These are phyloP conservation scores for Ficedula albicollis DNA, from an alignment of 2,797 vertebrate genomes.

Conservation along the genomic window DNA sequence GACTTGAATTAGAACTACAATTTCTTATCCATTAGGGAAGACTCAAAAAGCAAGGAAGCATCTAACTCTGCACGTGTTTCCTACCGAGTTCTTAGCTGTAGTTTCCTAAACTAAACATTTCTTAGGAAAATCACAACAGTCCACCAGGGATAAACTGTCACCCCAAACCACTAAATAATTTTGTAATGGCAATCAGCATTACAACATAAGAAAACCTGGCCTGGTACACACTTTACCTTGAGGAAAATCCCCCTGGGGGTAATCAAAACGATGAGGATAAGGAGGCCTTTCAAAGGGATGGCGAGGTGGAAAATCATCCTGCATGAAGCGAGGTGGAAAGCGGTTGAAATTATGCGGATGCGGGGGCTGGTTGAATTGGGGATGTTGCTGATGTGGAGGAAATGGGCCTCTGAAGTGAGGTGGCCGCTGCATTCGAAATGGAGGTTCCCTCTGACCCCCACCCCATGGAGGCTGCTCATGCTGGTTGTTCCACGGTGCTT, in stretches of 20 bases:
- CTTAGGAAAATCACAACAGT: neutral
- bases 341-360: slow-evolving; percentile 94
- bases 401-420: slow-evolving; percentile 96
- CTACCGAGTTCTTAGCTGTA: fast-evolving
- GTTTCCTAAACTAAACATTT: neutral
- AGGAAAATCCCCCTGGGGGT: slow-evolving; percentile 91
- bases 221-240: slow-evolving; percentile 80
- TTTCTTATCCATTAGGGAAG: neutral
- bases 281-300: slow-evolving; percentile 95
- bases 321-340: slow-evolving; percentile 96
- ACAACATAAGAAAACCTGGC: neutral
- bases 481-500: slow-evolving; percentile 93
- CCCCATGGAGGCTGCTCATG: slow-evolving; percentile 96
- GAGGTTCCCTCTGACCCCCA: slow-evolving; percentile 89
- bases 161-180: neutral
- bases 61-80: fast-evolving
- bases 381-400: slow-evolving; percentile 95
- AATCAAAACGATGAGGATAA: slow-evolving; percentile 94
- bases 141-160: neutral
- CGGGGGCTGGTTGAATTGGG: slow-evolving; percentile 94
- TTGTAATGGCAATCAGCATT: neutral
- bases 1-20: neutral
- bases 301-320: slow-evolving; percentile 94
- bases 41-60: neutral
- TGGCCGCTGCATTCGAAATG: slow-evolving; percentile 94